A percentile compares a stretch with the other conserved stretches of the same genome.
Conservation (phyloP, 1,140 invertebrate genomes). For the Euschistus heros region DNA sequence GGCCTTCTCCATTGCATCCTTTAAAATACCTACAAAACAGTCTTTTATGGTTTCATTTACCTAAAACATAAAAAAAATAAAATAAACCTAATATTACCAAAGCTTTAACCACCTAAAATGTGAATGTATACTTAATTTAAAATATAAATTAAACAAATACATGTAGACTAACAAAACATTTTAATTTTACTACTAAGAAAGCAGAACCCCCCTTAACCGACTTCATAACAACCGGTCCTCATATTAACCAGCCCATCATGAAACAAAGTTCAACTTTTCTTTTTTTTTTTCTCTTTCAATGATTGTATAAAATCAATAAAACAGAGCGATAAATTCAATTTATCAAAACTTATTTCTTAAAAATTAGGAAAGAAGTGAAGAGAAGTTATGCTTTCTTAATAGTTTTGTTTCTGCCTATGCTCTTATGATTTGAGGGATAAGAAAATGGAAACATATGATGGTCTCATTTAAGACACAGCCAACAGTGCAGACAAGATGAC, state of each 20-base stretch:
- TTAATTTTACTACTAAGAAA: not conserved
- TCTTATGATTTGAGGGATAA: not conserved
- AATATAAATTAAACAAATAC: too few species aligned
- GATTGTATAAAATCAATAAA: not conserved
- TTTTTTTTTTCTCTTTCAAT: too few species aligned
- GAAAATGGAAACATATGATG: not conserved
- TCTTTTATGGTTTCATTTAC: conserved; percentile 42
- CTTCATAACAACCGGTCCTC: not conserved
- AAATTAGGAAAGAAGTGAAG: not conserved
- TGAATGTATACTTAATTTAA: not conserved
- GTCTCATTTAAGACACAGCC: not conserved
- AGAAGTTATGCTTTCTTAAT: not conserved
- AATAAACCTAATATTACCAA: not conserved
- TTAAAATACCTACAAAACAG: conserved; percentile 53
- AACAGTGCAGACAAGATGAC: not conserved
- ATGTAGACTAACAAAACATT: too few species aligned
- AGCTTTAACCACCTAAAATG: not conserved
- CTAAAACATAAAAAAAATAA: conserved; percentile 30
- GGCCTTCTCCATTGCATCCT: conserved; percentile 70
- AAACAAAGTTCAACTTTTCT: not conserved
- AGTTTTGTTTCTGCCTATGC: not conserved
- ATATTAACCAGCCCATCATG: not conserved
- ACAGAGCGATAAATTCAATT: not conserved
- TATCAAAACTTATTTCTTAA: not conserved
- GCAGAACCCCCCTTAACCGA: not conserved